Conservation (phyloP, 2,888 invertebrate species). For the Hipparchia semele region DNA sequence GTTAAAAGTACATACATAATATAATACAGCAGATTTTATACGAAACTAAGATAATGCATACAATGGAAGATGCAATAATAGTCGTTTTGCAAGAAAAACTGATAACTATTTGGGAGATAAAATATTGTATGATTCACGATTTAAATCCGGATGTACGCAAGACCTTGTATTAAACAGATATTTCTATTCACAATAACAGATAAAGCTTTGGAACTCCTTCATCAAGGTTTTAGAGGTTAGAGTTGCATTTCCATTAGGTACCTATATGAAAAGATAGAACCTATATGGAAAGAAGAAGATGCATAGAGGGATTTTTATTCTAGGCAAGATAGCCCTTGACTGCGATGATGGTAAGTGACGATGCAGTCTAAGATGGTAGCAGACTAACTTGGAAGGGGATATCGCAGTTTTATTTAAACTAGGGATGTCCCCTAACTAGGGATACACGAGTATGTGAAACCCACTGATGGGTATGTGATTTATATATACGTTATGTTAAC, state of each 20-base stretch:
- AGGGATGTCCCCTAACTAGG: too few relatives aligned
- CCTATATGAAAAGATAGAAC: neutral
- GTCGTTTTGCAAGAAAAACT: neutral
- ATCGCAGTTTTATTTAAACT: too few relatives aligned
- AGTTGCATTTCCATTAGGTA: neutral
- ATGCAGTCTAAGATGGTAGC: too few relatives aligned
- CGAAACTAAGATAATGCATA: neutral
- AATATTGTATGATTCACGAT: neutral
- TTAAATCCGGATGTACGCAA: neutral
- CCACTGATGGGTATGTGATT: too few relatives aligned
- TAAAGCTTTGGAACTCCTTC: neutral
- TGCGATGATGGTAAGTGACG: too few relatives aligned
- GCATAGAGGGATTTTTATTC: neutral
- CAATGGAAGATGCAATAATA: conserved; percentile 1
- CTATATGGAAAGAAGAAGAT: neutral
- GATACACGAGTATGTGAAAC: too few relatives aligned
- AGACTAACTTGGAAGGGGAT: too few relatives aligned
- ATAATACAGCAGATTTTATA: neutral
- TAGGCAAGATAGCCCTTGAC: too few relatives aligned
- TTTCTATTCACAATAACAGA: neutral
- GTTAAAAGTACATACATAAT: neutral
- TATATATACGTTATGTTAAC: too few relatives aligned
- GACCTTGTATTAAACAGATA: neutral
- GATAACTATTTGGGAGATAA: neutral
- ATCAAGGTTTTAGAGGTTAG: neutral